Evolutionary conservation across 2,113 vertebrate species (phyloP).

Genomic region (Zeus faber): DNA sequence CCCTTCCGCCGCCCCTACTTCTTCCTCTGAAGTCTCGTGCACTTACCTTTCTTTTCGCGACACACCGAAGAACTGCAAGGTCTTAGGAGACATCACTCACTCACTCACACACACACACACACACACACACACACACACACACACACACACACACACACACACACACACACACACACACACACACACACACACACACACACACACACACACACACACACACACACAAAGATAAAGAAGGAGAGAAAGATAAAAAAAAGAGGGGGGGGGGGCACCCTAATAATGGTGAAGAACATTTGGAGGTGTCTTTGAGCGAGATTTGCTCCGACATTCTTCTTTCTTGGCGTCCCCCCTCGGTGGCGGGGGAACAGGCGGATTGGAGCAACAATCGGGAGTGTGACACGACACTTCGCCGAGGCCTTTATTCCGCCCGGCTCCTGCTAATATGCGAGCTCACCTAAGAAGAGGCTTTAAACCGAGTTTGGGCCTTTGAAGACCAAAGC

Average conservation of each 20-base stretch:
- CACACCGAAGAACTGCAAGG: slow-evolving; percentile 36
- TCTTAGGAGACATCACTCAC: slow-evolving; percentile 16
- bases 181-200: slow-evolving; percentile 25
- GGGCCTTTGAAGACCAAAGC: slow-evolving; percentile 99
- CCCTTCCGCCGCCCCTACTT: slow-evolving; percentile 31
- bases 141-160: slow-evolving; percentile 13
- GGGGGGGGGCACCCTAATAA: too few relatives aligned
- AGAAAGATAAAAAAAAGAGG: slow-evolving; percentile 51
- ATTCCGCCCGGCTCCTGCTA: slow-evolving; percentile 82
- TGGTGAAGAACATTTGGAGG: slow-evolving; percentile 62
- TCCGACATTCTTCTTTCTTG: slow-evolving; percentile 56
- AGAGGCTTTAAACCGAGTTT: slow-evolving; percentile 97
- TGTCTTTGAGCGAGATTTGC: slow-evolving; percentile 65
- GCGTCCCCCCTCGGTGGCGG: slow-evolving; percentile 15
- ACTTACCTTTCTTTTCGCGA: slow-evolving; percentile 45
- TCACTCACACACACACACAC: slow-evolving; percentile 36
- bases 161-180: too few relatives aligned
- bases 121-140: slow-evolving; percentile 10
- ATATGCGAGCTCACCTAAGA: slow-evolving; percentile 95
- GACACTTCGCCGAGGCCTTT: slow-evolving; percentile 83
- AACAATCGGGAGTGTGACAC: slow-evolving; percentile 72
- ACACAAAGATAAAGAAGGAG: slow-evolving; percentile 21
- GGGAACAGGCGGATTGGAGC: slow-evolving; percentile 57
- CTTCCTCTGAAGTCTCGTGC: slow-evolving; percentile 49
- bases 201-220: slow-evolving; percentile 12